These are phyloP conservation scores for Cryptomyrus ogoouensis DNA, from an alignment of 2,113 vertebrate species.

Conservation along the genomic window DNA sequence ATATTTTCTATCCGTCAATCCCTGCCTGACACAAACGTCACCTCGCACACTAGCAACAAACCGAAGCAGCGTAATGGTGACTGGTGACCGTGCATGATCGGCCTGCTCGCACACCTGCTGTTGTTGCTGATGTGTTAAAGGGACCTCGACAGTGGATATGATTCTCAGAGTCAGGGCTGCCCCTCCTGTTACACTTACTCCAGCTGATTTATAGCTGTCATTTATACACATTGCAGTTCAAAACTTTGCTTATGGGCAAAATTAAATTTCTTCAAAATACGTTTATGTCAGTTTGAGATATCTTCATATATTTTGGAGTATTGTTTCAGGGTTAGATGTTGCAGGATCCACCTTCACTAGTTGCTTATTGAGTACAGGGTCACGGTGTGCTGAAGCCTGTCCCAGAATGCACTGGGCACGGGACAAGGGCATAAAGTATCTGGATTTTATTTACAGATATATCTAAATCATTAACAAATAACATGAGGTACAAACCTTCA, in stretches of 20 bases:
- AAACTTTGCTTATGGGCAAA: not conserved
- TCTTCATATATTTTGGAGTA: not conserved
- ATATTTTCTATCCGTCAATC: not conserved
- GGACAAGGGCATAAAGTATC: not conserved
- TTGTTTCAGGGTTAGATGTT: not conserved
- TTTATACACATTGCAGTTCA: not conserved
- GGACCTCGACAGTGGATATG: not conserved
- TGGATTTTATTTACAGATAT: not conserved
- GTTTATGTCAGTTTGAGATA: not conserved
- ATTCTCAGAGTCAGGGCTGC: not conserved
- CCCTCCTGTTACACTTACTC: not conserved
- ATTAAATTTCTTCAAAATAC: not conserved
- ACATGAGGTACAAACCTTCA: not conserved
- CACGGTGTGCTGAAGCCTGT: not conserved
- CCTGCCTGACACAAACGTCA: not conserved
- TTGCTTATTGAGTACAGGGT: not conserved
- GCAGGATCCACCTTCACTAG: not conserved
- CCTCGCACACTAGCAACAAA: not conserved
- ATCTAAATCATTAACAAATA: not conserved
- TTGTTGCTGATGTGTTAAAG: not conserved
- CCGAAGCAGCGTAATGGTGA: not conserved
- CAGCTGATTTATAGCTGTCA: not conserved
- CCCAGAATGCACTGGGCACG: not conserved
- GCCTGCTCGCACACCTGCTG: not conserved
- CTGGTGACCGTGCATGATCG: not conserved